A percentile compares a stretch with the other conserved stretches of the same genome.
phyloP scores from a whole-genome alignment of 1,140 invertebrate genomes.

The Zeugodacus cucurbitae region DNA sequence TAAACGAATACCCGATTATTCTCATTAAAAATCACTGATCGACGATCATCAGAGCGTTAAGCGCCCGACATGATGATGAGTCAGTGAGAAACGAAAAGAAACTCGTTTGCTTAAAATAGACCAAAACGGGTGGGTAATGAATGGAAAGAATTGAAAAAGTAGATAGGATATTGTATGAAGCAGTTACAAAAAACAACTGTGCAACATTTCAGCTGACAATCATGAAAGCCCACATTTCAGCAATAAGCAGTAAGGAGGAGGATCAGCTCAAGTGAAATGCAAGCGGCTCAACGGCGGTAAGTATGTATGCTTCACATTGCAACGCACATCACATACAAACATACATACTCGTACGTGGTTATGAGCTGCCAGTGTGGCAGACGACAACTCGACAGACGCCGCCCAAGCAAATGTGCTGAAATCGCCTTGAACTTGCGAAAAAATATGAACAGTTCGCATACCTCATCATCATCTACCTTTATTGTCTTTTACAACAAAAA shows the following conservation, averaged over 20 bases:
- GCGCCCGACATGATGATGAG: neutral
- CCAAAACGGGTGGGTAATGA: neutral
- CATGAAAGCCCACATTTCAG: neutral
- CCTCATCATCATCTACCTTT: slow-evolving; percentile 10
- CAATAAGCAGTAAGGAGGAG: neutral
- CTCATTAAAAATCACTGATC: neutral
- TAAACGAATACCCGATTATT: neutral
- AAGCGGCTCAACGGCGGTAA: neutral
- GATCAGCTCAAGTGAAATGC: neutral
- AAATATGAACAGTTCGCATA: slow-evolving; percentile 12
- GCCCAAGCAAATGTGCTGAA: slow-evolving; percentile 20
- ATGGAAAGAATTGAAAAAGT: neutral
- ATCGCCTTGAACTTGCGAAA: slow-evolving; percentile 32
- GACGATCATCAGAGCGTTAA: slow-evolving; percentile 10
- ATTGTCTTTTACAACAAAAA: neutral
- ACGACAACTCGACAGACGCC: neutral
- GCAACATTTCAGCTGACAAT: neutral
- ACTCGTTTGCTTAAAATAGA: slow-evolving; percentile 33
- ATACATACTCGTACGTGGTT: neutral
- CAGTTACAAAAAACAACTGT: neutral
- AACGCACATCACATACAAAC: neutral
- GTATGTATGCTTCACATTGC: neutral
- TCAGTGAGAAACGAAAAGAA: neutral
- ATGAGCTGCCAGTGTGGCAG: neutral
- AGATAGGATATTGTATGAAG: neutral